A percentile compares a stretch with the other conserved stretches of the same genome.
These are phyloP conservation scores for Drosophila kanapiae DNA, from an alignment of 1,140 invertebrate species.

Conservation along the genomic window DNA sequence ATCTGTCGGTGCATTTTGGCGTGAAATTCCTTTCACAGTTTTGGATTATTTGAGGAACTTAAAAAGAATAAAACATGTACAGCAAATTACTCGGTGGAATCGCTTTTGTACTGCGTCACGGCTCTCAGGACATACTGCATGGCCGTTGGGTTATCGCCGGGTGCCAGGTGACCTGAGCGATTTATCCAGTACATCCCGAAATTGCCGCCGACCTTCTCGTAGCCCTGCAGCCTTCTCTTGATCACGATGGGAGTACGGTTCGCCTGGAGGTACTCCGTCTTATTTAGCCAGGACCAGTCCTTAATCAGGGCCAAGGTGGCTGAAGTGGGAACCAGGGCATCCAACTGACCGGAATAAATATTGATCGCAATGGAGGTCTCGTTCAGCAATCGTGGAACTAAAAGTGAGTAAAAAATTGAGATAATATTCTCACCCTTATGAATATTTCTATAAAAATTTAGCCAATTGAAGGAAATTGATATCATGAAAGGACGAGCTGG, in stretches of 20 bases:
- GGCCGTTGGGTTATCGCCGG: constrained; percentile 74
- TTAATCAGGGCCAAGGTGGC: constrained; percentile 90
- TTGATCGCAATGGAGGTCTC: constrained; percentile 86
- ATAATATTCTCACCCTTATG: background rate
- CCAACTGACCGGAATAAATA: constrained; percentile 86
- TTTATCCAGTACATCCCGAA: constrained; percentile 91
- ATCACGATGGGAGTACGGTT: constrained; percentile 86
- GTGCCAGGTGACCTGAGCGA: constrained; percentile 87
- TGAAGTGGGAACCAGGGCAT: constrained; percentile 89
- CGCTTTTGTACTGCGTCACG: constrained; percentile 20
- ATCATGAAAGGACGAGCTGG: no score
- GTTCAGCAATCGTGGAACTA: constrained; percentile 90
- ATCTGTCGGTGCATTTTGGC: constrained; percentile 16
- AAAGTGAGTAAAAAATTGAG: constrained; percentile 51
- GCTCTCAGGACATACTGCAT: constrained; percentile 69
- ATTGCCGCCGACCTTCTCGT: constrained; percentile 88
- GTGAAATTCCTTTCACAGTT: background rate
- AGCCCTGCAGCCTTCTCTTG: constrained; percentile 88
- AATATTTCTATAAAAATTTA: no score
- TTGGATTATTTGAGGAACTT: background rate
- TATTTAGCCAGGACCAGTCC: constrained; percentile 88
- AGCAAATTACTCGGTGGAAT: background rate
- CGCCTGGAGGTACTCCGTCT: constrained; percentile 86
- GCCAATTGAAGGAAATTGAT: no score
- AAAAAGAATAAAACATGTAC: no score